Base-by-base conservation (phyloP, 2,888 invertebrate species). In the Lithophane socia region DNA sequence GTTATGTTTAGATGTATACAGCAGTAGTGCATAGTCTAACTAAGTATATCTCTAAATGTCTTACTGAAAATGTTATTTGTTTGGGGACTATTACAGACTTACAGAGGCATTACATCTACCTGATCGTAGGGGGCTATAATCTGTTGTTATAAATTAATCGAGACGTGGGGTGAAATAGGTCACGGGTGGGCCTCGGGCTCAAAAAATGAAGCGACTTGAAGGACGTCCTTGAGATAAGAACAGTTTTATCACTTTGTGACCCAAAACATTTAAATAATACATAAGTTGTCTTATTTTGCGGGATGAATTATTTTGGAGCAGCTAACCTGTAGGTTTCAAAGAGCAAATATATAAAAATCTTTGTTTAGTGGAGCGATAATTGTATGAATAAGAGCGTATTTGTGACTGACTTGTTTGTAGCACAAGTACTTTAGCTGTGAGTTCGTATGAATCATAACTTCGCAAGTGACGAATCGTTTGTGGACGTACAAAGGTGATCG, bases 391-490 rank as follows among this genome's bases (percentile, higher is more conserved):
- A 86, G 82, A 85, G 64, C 77, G 58, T 83, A 73, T 83, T 78
- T 82, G 79, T 79, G 75, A 76, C 70, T 76, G 77, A 78, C 72
- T 85, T 74, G 84, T 85, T 77, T 76, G 68, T 80, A 73, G 75
- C 12, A 29, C 49, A 63, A 79, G 79, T 71, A 79, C 52, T 68
- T 79, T 24, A 83, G 63, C 65, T 66, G 73, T 73, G 68, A 81
- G 84, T 87, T 88, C 79, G 86, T 84, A 87, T 89, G 89, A 86
- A 75, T 90, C 86, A 86, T 83, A 84, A 79, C 71, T 47, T 64
- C 60, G 54, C 84, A 63, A 75, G 78, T 90, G 89, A 89, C 90
- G 90, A 90, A 90, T 88, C 87, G 69, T 72, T 86, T 83, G 83
- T 77, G 60, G 76, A 83, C 84, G 81, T 83, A 88, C 89, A 86